Percentiles rank a stretch among this genome's conserved stretches.
Conservation (phyloP, 2,888 invertebrate species). For the Stenurella melanura region DNA sequence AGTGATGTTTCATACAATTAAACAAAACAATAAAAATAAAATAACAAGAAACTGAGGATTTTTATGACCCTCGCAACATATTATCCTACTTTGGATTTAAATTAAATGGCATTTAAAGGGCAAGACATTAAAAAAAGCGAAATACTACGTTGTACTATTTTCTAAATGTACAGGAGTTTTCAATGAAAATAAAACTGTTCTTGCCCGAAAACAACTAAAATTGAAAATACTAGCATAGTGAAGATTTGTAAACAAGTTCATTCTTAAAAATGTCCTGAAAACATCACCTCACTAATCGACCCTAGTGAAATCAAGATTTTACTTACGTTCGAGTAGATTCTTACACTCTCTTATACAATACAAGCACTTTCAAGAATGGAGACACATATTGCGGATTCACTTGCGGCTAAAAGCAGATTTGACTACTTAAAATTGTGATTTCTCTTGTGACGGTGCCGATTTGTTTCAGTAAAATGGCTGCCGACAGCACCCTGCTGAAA, state of each 20-base stretch:
- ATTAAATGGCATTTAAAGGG: not conserved
- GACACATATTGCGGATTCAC: conserved; percentile 56
- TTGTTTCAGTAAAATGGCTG: conserved; percentile 66
- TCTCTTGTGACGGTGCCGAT: conserved; percentile 49
- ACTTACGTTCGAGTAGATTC: conserved; percentile 24
- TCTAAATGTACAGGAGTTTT: not conserved
- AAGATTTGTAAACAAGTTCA: conserved; percentile 8
- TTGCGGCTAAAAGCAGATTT: conserved; percentile 20
- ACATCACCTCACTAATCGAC: not conserved
- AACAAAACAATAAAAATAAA: not conserved
- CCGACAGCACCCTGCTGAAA: conserved; percentile 67
- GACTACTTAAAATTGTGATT: conserved; percentile 33
- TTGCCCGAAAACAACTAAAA: not conserved
- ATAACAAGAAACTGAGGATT: not conserved
- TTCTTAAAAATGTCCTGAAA: conserved; percentile 16
- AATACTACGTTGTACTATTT: not conserved
- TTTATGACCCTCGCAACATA: not conserved
- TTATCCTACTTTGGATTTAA: not conserved
- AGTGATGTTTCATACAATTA: not conserved
- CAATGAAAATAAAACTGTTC: not conserved
- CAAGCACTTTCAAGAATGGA: conserved; percentile 55
- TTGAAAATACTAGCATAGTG: not conserved
- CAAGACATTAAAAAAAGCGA: not conserved
- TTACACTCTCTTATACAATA: conserved; percentile 40
- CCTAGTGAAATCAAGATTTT: not conserved